phyloP scores from a whole-genome alignment of 1,140 invertebrate genomes.

The Camponotus floridanus region DNA sequence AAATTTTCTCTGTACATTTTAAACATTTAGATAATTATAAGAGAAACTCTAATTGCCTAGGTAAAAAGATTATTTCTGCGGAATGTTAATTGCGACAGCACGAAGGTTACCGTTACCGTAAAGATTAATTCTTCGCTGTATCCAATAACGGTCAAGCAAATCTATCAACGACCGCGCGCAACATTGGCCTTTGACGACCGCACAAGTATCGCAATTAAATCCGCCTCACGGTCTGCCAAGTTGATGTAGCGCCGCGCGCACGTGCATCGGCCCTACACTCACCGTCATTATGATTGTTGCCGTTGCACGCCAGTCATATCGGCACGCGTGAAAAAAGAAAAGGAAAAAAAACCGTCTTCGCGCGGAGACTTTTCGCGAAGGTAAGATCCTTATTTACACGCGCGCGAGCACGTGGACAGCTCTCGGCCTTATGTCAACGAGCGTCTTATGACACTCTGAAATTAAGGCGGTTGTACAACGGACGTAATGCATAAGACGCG shows the following conservation, averaged over 20 bases:
- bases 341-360: neutral
- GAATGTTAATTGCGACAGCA: conserved; percentile 29
- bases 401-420: conserved; percentile 8
- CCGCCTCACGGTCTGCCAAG: conserved; percentile 52
- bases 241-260: conserved; percentile 34
- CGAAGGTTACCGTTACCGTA: conserved; percentile 25
- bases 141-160: conserved; percentile 44
- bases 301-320: conserved; percentile 25
- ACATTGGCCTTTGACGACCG: conserved; percentile 48
- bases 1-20: neutral
- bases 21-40: neutral
- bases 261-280: conserved; percentile 1
- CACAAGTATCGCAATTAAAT: conserved; percentile 63
- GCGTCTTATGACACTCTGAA: conserved; percentile 71
- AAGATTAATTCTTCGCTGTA: conserved; percentile 38
- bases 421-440: conserved; percentile 43
- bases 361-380: conserved; percentile 27
- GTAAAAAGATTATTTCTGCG: neutral
- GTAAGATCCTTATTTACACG: conserved; percentile 16
- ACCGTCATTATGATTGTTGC: conserved; percentile 53
- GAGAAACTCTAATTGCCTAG: neutral
- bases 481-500: no score
- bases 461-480: conserved; percentile 30
- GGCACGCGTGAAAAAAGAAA: conserved; percentile 41
- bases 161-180: conserved; percentile 43